phyloP scores from a whole-genome alignment of 2,888 invertebrate genomes.

The Campopleginae sp. region DNA sequence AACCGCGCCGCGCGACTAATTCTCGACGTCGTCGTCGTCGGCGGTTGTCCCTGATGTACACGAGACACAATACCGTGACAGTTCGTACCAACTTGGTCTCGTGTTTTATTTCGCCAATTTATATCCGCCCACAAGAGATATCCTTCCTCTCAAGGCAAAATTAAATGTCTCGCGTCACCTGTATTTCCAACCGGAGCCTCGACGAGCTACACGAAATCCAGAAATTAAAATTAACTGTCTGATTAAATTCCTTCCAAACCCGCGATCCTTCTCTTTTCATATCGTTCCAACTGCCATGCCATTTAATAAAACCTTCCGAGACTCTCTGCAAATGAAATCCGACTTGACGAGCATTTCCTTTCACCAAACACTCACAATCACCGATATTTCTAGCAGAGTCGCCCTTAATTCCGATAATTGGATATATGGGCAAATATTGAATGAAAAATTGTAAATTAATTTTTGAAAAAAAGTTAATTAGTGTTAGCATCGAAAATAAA shows the following conservation, averaged over 20 bases:
- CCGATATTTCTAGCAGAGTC: too few relatives aligned
- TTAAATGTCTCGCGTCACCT: constrained; percentile 78
- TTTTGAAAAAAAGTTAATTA: too few relatives aligned
- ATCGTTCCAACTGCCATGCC: background rate
- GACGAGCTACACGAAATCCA: background rate
- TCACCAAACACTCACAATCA: background rate
- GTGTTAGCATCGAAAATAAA: too few relatives aligned
- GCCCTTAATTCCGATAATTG: too few relatives aligned
- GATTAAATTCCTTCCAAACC: background rate
- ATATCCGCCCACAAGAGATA: constrained; percentile 61
- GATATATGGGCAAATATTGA: too few relatives aligned
- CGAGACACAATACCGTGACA: constrained; percentile 77
- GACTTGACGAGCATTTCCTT: background rate
- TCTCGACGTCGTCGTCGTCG: constrained; percentile 46
- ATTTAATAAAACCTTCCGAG: background rate
- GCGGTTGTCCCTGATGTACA: constrained; percentile 46
- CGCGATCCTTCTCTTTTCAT: background rate
- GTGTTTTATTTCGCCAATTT: constrained; percentile 72
- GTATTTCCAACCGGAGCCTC: constrained; percentile 60
- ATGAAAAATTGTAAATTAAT: too few relatives aligned
- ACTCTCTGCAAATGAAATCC: background rate
- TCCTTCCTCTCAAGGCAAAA: constrained; percentile 71
- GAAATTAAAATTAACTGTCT: background rate
- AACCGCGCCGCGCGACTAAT: constrained; percentile 48
- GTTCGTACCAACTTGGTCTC: constrained; percentile 78